These are phyloP conservation scores for Melanotaenia parkinsoni DNA, from an alignment of 2,797 vertebrate genomes.

Conservation along the genomic window DNA sequence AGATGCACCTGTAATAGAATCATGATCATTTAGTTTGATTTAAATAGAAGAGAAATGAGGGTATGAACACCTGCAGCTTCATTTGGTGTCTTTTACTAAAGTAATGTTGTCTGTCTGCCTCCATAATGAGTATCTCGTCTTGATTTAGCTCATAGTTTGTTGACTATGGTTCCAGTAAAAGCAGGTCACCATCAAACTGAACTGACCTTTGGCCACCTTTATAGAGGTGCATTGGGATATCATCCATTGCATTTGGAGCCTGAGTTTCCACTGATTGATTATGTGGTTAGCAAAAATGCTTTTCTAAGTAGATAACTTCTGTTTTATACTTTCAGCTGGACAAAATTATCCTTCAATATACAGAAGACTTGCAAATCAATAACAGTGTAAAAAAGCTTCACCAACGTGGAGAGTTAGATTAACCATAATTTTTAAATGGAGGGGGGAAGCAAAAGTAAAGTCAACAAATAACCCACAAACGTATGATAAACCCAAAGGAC, in stretches of 20 bases:
- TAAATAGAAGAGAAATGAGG: background rate
- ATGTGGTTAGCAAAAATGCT: slow-evolving; percentile 1
- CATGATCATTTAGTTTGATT: background rate
- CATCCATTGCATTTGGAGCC: slow-evolving; percentile 1
- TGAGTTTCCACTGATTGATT: background rate
- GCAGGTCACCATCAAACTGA: slow-evolving; percentile 4
- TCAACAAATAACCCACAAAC: background rate
- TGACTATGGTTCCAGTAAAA: slow-evolving; percentile 8
- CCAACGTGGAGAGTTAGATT: background rate
- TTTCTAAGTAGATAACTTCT: slow-evolving; percentile 4
- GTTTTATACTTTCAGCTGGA: background rate
- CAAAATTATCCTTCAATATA: background rate
- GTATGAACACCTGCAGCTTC: background rate
- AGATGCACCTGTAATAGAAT: background rate
- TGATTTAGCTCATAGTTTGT: background rate
- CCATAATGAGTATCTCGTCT: background rate
- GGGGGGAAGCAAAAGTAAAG: background rate
- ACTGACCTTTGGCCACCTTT: slow-evolving; percentile 1
- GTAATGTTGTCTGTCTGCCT: background rate
- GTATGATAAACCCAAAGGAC: background rate
- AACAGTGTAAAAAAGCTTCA: background rate
- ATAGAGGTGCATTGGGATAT: slow-evolving; percentile 4
- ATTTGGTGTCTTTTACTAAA: background rate
- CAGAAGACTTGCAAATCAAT: background rate
- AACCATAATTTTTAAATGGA: background rate